Base-by-base conservation (phyloP, 2,797 vertebrate species). In the Scyliorhinus canicula region DNA sequence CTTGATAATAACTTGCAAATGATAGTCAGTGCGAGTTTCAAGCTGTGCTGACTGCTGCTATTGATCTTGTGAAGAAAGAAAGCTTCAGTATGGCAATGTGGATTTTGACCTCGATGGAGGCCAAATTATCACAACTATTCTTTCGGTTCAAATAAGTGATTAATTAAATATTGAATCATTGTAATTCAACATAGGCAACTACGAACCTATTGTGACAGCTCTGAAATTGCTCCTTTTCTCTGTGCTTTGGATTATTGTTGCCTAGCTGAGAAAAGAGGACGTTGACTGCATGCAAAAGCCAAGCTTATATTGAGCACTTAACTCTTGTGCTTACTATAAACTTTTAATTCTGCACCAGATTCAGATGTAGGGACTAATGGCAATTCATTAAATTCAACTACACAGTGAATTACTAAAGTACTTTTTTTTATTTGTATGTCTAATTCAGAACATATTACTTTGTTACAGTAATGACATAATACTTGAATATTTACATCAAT, bases 51-150 rank as follows among this genome's bases (percentile, higher is more conserved):
- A 91, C n/a, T 65, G 88, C 7, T 44, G 88, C 19, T 65, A 91
- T 65, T 63, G 19, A 91, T 91, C 40, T 65, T 8, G 11, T 63
- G 19, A 63, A 91, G 9, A 60, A 91, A 31, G 71, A 65, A 40
- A 44, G 40, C 19, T 65, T 91, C 40, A 63, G 52, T 65, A 65
- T 91, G 40, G 21, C 35, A 60, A 63, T 7, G 57, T 63, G n/a
- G n/a, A 91, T 91, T 60, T 91, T 28, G 21, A 65, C 65, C 0
- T 91, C 88, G 26, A 35, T 60, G 35, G 35, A 63, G 55, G 55
- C 55, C n/a, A 60, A 90, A 91, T 91, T 44, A 91, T 91, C 60
- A 82, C 79, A 82, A 47, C 79, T 82, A 44, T 82, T 82, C 44
- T 47, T 82, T 21, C 9, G 35, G 57, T 91, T 63, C n/a, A 40